Percentiles rank a stretch among this genome's conserved stretches.
Conservation (phyloP, 1,140 invertebrate species). For the Brachionus paranguensis region DNA sequence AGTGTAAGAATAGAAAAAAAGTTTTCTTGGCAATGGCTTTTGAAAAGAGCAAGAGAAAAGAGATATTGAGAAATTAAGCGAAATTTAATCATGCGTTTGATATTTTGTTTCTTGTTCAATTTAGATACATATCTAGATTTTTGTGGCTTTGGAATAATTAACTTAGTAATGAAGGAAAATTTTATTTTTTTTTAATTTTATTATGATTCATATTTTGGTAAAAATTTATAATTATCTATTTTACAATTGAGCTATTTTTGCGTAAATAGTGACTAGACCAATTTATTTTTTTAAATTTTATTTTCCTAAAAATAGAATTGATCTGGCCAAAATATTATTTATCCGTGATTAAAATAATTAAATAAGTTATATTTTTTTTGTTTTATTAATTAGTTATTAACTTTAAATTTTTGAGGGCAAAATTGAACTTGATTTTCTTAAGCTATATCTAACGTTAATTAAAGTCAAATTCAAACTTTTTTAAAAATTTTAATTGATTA, state of each 20-base stretch:
- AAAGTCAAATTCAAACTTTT: too few relatives aligned
- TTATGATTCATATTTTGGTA: not conserved
- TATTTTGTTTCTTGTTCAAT: not conserved
- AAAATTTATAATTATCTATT: not conserved
- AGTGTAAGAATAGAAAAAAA: not conserved
- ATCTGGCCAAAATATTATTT: too few relatives aligned
- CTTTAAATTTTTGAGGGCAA: too few relatives aligned
- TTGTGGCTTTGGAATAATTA: not conserved
- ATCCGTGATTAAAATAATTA: too few relatives aligned
- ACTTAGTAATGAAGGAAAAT: not conserved
- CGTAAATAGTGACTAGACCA: not conserved
- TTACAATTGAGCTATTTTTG: not conserved
- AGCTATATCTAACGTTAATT: too few relatives aligned
- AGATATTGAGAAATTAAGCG: not conserved
- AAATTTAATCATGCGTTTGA: conserved; percentile 7
- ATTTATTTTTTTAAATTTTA: not conserved
- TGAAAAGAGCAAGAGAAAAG: not conserved
- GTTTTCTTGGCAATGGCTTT: not conserved
- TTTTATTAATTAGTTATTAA: too few relatives aligned
- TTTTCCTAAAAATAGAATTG: too few relatives aligned
- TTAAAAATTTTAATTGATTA: too few relatives aligned
- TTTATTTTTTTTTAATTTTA: not conserved
- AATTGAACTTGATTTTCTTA: too few relatives aligned
- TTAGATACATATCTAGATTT: not conserved
- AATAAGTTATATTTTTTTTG: too few relatives aligned